Base-by-base conservation (phyloP, 2,797 vertebrate species). In the Scolopax bukidnonensis region DNA sequence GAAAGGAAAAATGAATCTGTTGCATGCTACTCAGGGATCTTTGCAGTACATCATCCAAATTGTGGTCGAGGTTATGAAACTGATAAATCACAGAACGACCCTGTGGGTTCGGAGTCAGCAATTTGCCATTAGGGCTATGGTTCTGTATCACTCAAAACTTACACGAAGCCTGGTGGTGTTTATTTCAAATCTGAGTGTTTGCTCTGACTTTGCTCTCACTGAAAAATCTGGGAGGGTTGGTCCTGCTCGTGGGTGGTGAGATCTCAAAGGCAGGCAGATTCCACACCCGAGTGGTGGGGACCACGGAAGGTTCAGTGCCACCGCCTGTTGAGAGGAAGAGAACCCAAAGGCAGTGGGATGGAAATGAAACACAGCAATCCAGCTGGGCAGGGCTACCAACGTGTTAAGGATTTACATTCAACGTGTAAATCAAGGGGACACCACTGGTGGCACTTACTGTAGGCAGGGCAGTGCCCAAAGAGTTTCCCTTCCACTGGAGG, bases 31-130 rank as follows among this genome's bases (percentile, higher is more conserved):
- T 89, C 64, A 80, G 93, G 81, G 87, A 91, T 68, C 69, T 61
- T 78, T 82, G 83, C 45, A 91, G 86, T 79, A 51, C 45, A 76
- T 81, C 43, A 3, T 13, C 45, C 33, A 77, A 93, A 63, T 87
- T 96, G 90, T 89, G 86, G 86, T 20, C 73, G 74, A 64, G 80
- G 92, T 95, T 95, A 95, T 95, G 93, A 95, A 97, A 88, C 88
- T 86, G 93, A 86, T 93, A 92, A 91, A 95, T 96, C 94, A 95
- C 78, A 3, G 30, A 12, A 36, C 20, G 80, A 63, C 96, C 86
- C 61, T 0, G 54, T 67, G 88, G 85, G 68, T 64, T 36, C 1
- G 5, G 59, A 89, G 88, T 91, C 94, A 95, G 88, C 88, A 54
- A 65, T 88, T 50, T 89, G 74, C 80, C 57, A 18, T 81, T 74